Evolutionary conservation across 2,888 invertebrate genomes (phyloP), one percentile per base, ranked within the genome.

Genomic region (Bunonema sp.): DNA sequence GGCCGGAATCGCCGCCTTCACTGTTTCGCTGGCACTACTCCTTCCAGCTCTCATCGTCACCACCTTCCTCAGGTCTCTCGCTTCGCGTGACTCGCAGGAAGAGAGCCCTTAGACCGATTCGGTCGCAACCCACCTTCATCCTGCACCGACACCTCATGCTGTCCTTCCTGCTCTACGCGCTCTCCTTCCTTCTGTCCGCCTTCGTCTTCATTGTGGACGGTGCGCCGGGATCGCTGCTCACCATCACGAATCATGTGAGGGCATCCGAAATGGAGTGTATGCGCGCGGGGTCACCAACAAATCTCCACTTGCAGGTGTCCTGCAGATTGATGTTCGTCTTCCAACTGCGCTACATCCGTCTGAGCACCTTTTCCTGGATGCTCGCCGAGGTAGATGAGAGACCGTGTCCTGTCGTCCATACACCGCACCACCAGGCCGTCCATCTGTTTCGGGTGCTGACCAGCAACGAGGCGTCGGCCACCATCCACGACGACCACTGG

Each of bases 321-420:
- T 65, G 65, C 39, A 55, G 63, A 1, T 28, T 66, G 5, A 37
- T 61, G 24, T 63, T 61, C 47, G 45, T 50, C 5, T 37, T 61
- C 10, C 64, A 66, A 37, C 45, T 62, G 4, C 51, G 63, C 1
- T 74, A 72, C 50, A 68, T 67, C 21, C 68, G 74, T 26, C 57
- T 73, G 39, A 69, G 70, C 29, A 73, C 71, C 42, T 75, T 74
- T 59, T 67, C 70, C 54, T 75, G 75, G 75, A 75, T 74, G 73
- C 70, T 74, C 34, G 59, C 57, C 15, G 73, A 74, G 5, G 19
- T 34, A 4, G 4, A 15, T 34, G 5, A n/a, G n/a, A n/a, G n/a
- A n/a, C n/a, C n/a, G n/a, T n/a, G 18, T 31, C 32, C 15, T n/a
- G 10, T 10, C 7, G 10, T 32, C 32, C 12, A 32, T 8, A n/a